Conservation (phyloP, 2,888 invertebrate genomes). For the Syrphus vitripennis region DNA sequence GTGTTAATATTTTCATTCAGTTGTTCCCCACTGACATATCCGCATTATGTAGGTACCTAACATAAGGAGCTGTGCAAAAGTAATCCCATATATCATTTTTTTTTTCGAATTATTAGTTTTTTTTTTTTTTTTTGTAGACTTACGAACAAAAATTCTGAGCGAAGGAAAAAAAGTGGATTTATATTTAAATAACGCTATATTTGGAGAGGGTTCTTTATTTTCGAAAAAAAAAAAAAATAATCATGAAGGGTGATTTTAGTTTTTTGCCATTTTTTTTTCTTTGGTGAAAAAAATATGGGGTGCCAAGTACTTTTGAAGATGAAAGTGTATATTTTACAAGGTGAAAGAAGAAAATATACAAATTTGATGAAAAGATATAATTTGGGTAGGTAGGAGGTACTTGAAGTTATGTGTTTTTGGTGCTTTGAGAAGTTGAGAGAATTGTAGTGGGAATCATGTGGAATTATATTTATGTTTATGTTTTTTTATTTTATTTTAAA, state of each 20-base stretch:
- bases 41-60: background rate
- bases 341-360: background rate
- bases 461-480: too few species aligned
- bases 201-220: background rate
- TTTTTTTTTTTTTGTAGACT: background rate
- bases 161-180: conserved; percentile 15
- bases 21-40: background rate
- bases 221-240: background rate
- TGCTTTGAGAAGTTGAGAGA: background rate
- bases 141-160: background rate
- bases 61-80: background rate
- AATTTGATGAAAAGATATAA: background rate
- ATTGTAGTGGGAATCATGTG: background rate
- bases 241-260: conserved; percentile 12
- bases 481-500: background rate
- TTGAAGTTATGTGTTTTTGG: background rate
- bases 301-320: background rate
- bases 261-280: background rate
- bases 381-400: background rate
- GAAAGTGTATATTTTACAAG: background rate
- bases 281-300: background rate
- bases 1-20: conserved; percentile 22
- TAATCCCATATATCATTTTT: conserved; percentile 27
- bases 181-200: conserved; percentile 24
- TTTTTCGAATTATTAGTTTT: conserved; percentile 8